Conservation (phyloP, 2,888 invertebrate genomes). For the Pseudococcus jackbeardsleyi region DNA sequence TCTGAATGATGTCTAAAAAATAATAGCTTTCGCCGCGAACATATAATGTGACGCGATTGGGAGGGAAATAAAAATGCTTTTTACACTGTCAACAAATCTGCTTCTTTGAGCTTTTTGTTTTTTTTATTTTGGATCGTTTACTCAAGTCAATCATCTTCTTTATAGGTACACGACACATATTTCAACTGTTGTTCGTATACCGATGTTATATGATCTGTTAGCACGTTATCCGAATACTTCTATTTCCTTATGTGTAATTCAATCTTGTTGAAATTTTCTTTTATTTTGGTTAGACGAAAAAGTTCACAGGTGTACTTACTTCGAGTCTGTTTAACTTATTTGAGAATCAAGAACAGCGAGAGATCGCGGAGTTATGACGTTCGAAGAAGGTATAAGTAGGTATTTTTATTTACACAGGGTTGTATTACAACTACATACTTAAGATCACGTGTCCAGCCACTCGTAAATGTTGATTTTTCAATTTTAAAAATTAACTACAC, state of each 20-base stretch:
- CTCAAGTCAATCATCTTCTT: conserved; percentile 3
- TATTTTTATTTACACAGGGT: no score
- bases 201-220: neutral
- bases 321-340: no score
- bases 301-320: neutral
- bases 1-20: conserved; percentile 6
- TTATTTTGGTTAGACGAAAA: neutral
- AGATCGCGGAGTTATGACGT: neutral
- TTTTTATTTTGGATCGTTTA: neutral
- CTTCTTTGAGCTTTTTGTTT: neutral
- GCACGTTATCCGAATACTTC: neutral
- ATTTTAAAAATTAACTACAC: neutral
- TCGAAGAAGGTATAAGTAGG: no score
- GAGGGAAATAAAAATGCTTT: neutral
- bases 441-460: no score
- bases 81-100: conserved; percentile 22
- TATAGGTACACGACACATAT: neutral
- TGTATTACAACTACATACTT: no score
- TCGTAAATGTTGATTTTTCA: no score
- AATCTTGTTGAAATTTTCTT: neutral
- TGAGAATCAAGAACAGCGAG: no score
- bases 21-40: conserved; percentile 5
- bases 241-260: neutral
- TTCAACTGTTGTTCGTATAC: neutral
- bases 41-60: neutral